Conservation (phyloP, 2,797 vertebrate genomes). For the Anabacerthia variegaticeps region DNA sequence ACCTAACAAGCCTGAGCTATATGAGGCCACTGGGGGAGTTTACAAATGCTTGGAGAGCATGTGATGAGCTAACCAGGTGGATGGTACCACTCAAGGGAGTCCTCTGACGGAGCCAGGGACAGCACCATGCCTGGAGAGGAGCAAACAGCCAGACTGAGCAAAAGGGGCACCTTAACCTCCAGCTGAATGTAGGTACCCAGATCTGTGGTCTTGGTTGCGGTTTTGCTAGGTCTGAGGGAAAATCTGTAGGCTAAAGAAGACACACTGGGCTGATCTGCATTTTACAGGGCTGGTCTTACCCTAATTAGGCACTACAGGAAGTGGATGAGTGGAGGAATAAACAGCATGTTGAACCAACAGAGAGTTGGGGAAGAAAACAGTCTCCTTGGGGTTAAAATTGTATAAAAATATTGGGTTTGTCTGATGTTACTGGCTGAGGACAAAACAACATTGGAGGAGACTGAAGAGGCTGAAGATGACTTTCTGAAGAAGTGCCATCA, state of each 20-base stretch:
- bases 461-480: background rate
- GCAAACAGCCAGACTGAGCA: rapidly evolving
- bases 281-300: background rate
- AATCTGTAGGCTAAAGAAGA: background rate
- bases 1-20: background rate
- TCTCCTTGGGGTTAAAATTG: background rate
- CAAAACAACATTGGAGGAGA: background rate
- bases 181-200: background rate
- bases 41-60: background rate
- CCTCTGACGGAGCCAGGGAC: background rate
- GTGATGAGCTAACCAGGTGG: background rate
- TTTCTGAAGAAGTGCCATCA: background rate
- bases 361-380: background rate
- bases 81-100: background rate
- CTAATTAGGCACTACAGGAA: background rate
- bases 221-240: background rate
- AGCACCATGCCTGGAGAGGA: background rate
- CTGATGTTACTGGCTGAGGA: background rate
- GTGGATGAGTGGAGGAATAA: background rate
- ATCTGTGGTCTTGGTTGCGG: background rate
- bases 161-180: background rate
- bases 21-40: background rate
- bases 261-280: background rate
- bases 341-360: background rate
- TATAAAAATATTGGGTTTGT: background rate